Conservation (phyloP, 2,888 invertebrate species). For the Drosophila tripunctata region DNA sequence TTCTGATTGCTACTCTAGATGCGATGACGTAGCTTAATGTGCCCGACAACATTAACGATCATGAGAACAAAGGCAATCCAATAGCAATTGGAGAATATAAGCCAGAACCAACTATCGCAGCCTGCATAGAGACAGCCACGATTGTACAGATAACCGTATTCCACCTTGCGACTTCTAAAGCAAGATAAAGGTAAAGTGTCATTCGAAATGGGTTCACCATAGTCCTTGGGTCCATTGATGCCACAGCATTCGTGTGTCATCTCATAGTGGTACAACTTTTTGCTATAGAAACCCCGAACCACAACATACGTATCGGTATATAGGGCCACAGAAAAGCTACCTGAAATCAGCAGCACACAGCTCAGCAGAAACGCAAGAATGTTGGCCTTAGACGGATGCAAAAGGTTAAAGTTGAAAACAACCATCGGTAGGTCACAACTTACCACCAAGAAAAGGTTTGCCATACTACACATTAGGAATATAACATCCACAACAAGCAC, state of each 20-base stretch:
- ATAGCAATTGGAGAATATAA: conserved; percentile 45
- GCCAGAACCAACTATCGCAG: conserved; percentile 43
- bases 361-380: background rate
- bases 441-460: conserved; percentile 12
- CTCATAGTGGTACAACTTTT: conserved; percentile 35
- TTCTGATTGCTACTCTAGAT: background rate
- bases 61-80: conserved; percentile 42
- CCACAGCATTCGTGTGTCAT: conserved; percentile 34
- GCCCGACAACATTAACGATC: conserved; percentile 9
- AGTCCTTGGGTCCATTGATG: conserved; percentile 43
- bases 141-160: background rate
- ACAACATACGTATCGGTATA: conserved; percentile 46
- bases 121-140: conserved; percentile 35
- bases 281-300: conserved; percentile 28
- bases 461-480: conserved; percentile 4
- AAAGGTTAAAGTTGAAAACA: too few species aligned
- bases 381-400: conserved; percentile 10
- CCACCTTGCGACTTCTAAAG: background rate
- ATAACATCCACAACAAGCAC: conserved; percentile 13
- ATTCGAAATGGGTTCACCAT: background rate
- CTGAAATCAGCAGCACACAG: conserved; percentile 23
- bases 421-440: background rate
- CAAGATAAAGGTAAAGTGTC: conserved; percentile 33
- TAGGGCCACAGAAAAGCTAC: conserved; percentile 24
- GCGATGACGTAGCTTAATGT: conserved; percentile 31